Conservation (phyloP, 2,113 vertebrate genomes). For the Capreolus pygargus region DNA sequence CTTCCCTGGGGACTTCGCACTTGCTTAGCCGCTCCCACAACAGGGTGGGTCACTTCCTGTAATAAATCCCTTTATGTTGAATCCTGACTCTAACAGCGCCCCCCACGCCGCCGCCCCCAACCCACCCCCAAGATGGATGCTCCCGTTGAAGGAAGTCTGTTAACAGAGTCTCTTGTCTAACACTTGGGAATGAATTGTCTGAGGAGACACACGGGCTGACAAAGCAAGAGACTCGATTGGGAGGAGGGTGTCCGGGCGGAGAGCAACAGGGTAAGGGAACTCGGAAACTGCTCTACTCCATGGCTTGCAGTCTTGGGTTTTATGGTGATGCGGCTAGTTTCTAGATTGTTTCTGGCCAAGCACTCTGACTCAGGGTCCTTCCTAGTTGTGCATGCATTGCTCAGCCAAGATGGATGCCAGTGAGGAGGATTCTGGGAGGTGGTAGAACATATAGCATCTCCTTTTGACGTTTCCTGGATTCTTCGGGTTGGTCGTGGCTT, state of each 20-base stretch:
- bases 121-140: neutral
- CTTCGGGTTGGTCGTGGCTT: neutral
- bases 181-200: neutral
- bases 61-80: neutral
- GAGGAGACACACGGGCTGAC: neutral
- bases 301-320: neutral
- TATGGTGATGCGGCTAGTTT: accelerated
- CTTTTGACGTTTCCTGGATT: neutral
- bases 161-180: neutral
- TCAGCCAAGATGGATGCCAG: neutral
- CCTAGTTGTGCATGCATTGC: neutral
- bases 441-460: neutral
- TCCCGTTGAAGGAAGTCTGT: neutral
- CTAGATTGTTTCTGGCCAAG: neutral
- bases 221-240: neutral
- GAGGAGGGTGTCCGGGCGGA: neutral
- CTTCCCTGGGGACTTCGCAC: too few species aligned
- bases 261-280: neutral
- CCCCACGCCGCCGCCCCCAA: accelerated
- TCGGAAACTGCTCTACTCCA: neutral
- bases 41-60: neutral
- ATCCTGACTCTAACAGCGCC: neutral
- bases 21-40: neutral
- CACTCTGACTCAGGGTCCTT: neutral
- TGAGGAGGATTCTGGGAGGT: neutral